Conservation (phyloP, 2,797 vertebrate species). For the Stomatorhinus walkeri region DNA sequence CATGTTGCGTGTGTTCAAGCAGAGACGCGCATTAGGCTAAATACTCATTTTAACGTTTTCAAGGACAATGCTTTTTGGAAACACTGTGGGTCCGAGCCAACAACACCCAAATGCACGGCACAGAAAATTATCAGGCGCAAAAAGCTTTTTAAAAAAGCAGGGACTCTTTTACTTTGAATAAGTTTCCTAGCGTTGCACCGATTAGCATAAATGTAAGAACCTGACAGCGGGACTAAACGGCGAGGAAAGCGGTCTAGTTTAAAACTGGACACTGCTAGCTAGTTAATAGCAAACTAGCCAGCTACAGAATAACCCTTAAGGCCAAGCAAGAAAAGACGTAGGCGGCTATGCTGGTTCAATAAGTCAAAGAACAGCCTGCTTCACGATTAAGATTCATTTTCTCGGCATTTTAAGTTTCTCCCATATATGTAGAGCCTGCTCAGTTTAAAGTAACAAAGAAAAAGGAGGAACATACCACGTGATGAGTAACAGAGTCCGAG, state of each 20-base stretch:
- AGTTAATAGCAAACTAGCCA: constrained; percentile 6
- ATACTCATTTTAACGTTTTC: constrained; percentile 18
- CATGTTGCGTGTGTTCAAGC: neutral
- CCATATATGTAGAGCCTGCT: neutral
- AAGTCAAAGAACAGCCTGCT: neutral
- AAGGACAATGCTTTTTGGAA: constrained; percentile 18
- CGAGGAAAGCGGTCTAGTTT: neutral
- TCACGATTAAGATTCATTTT: neutral
- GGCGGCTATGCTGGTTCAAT: neutral
- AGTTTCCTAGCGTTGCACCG: neutral
- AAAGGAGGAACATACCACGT: constrained; percentile 72
- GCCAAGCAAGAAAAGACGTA: neutral
- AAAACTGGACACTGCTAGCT: constrained; percentile 10
- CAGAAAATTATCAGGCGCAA: neutral
- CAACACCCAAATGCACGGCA: neutral
- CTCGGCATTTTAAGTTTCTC: neutral
- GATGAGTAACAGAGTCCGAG: constrained; percentile 65
- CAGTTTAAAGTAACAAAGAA: constrained; percentile 55
- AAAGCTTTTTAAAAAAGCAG: neutral
- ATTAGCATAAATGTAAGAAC: neutral
- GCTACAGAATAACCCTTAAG: constrained; percentile 6
- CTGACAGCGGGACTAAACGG: neutral
- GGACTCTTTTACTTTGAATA: neutral
- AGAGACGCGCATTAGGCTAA: constrained; percentile 5
- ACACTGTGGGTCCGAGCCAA: neutral